Evolutionary conservation across 2,113 vertebrate species (phyloP).

Genomic region (Alectura lathami): DNA sequence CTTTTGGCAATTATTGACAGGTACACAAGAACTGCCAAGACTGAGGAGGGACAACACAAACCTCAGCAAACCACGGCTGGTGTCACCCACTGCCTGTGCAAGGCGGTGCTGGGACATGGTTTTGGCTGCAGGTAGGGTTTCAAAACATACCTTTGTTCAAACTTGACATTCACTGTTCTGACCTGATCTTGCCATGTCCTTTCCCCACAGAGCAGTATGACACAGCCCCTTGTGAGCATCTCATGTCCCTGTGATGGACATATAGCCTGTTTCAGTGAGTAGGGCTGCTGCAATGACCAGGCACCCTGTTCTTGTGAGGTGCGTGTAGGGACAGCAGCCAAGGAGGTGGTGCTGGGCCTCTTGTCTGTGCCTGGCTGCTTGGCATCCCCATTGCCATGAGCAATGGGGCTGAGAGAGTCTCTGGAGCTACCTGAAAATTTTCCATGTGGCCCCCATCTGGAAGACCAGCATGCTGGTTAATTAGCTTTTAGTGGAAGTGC

Average conservation of each 20-base stretch:
- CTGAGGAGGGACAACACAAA: background rate
- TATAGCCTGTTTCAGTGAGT: background rate
- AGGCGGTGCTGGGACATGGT: no score
- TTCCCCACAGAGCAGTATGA: accelerated
- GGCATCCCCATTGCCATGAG: background rate
- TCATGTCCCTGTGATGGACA: no score
- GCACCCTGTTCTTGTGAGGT: accelerated
- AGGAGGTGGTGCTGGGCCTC: background rate
- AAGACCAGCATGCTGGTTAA: slow-evolving; percentile 48
- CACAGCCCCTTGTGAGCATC: background rate
- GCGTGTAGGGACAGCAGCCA: background rate
- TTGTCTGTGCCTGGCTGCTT: accelerated
- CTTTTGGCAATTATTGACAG: background rate
- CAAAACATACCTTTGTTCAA: background rate
- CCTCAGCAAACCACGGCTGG: background rate
- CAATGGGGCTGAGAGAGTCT: background rate
- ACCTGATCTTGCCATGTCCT: background rate
- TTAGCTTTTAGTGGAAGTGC: slow-evolving; percentile 66
- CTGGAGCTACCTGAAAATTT: slow-evolving; percentile 7
- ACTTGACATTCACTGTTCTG: background rate
- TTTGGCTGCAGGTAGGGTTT: background rate
- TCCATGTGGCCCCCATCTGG: no score
- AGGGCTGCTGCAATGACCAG: no score
- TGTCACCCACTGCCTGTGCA: accelerated
- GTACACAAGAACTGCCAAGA: background rate